Percentiles rank a stretch among this genome's conserved stretches.
Conservation (phyloP, 2,113 vertebrate genomes). For the Syngnathus floridae region DNA sequence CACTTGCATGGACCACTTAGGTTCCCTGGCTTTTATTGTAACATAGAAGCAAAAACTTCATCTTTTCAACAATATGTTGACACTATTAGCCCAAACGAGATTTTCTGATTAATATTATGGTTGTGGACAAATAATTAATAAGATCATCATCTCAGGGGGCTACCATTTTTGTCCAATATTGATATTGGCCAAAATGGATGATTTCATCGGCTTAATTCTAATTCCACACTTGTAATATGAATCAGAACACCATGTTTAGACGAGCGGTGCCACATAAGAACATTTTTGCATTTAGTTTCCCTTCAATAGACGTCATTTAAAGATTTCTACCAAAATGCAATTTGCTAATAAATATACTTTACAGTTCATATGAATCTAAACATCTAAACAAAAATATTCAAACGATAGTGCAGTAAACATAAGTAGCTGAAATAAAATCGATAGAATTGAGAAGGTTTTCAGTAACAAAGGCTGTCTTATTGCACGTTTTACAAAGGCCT, state of each 20-base stretch:
- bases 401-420: neutral
- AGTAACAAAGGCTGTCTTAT: neutral
- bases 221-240: too few relatives aligned
- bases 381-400: neutral
- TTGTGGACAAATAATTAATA: too few relatives aligned
- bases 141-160: too few relatives aligned
- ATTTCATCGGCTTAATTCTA: too few relatives aligned
- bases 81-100: too few relatives aligned
- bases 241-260: neutral
- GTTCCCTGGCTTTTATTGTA: neutral
- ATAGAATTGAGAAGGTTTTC: neutral
- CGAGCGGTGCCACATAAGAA: too few relatives aligned
- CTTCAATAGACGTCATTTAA: neutral
- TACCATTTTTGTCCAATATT: too few relatives aligned
- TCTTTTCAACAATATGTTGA: too few relatives aligned
- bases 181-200: too few relatives aligned
- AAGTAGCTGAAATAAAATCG: neutral
- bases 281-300: too few relatives aligned
- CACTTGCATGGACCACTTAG: neutral
- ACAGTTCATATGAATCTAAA: neutral
- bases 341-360: conserved; percentile 8
- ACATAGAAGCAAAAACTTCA: conserved; percentile 3
- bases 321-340: neutral
- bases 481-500: conserved; percentile 7
- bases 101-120: too few relatives aligned